Conservation (phyloP, 2,113 vertebrate genomes). For the Galeopterus variegatus region DNA sequence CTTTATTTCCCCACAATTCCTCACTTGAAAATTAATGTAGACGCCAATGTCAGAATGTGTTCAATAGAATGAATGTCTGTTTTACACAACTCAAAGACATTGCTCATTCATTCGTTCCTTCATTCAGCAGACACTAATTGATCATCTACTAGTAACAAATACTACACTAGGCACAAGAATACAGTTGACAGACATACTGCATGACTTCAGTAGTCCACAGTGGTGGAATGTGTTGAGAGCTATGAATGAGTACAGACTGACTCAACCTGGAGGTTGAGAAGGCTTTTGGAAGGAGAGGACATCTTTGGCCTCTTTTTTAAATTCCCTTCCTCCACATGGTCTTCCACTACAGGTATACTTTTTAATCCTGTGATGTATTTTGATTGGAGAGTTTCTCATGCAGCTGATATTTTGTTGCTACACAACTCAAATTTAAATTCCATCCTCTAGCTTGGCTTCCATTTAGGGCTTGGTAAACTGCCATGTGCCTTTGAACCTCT, state of each 20-base stretch:
- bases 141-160: background rate
- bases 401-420: slow-evolving; percentile 37
- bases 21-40: slow-evolving; percentile 61
- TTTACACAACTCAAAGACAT: slow-evolving; percentile 34
- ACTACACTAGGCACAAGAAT: background rate
- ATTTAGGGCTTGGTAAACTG: slow-evolving; percentile 60
- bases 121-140: slow-evolving; percentile 5
- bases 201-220: background rate
- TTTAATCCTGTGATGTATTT: background rate
- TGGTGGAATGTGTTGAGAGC: background rate
- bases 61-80: slow-evolving; percentile 19
- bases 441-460: slow-evolving; percentile 55
- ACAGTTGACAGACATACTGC: background rate
- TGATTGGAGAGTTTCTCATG: background rate
- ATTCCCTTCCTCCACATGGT: slow-evolving; percentile 15
- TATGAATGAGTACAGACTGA: background rate
- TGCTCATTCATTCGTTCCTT: background rate
- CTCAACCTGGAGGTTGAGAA: background rate
- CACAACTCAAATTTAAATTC: slow-evolving; percentile 59
- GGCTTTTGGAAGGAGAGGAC: background rate
- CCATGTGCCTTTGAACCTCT: slow-evolving; percentile 47
- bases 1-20: background rate
- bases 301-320: background rate
- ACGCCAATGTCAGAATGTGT: background rate
- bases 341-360: background rate